phyloP scores from a whole-genome alignment of 1,140 invertebrate genomes.

The Papilio machaon region DNA sequence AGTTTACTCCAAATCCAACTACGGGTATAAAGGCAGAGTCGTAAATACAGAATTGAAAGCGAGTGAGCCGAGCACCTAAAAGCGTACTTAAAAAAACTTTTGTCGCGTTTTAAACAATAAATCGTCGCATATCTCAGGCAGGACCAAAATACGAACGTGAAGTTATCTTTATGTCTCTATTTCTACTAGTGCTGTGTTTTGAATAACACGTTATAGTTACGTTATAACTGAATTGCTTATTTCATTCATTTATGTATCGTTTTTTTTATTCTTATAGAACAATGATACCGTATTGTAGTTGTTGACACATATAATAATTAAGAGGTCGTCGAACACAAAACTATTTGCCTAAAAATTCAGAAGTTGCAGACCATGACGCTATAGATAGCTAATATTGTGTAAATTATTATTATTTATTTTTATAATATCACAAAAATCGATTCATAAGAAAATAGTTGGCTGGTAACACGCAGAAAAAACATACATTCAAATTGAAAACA shows the following conservation, averaged over 20 bases:
- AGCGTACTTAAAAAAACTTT: constrained; percentile 64
- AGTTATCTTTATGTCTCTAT: constrained; percentile 70
- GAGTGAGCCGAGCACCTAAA: constrained; percentile 58
- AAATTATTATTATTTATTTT: too few species aligned
- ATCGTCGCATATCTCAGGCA: constrained; percentile 48
- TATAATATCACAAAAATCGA: too few species aligned
- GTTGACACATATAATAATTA: too few species aligned
- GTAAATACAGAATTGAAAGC: constrained; percentile 61
- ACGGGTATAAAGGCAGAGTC: constrained; percentile 27
- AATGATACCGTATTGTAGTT: too few species aligned
- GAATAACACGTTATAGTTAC: constrained; percentile 44
- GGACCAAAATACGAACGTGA: constrained; percentile 52
- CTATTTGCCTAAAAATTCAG: too few species aligned
- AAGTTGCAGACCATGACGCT: too few species aligned
- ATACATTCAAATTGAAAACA: too few species aligned
- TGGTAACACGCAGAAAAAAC: too few species aligned
- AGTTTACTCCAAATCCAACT: constrained; percentile 25
- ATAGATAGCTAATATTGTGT: too few species aligned
- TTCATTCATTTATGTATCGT: not conserved
- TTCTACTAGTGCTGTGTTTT: constrained; percentile 47
- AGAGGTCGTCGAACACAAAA: too few species aligned
- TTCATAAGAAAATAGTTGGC: not conserved
- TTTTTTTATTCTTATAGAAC: not conserved
- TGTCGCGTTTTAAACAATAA: constrained; percentile 68
- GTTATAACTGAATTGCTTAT: not conserved